These are phyloP conservation scores for Buphagus erythrorhynchus DNA, from an alignment of 2,797 vertebrate genomes.

Conservation along the genomic window DNA sequence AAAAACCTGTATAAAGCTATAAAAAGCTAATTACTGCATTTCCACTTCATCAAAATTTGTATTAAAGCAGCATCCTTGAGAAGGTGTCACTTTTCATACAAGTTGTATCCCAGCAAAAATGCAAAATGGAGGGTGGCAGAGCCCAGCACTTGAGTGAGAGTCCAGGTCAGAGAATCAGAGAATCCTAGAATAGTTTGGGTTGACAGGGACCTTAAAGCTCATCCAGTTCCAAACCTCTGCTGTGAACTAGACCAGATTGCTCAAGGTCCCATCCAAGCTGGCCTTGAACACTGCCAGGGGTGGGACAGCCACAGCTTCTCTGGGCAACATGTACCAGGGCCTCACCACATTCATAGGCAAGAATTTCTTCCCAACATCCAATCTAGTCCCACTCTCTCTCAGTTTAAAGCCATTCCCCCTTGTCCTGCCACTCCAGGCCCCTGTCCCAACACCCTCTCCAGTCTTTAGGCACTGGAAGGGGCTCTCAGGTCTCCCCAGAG, in stretches of 20 bases:
- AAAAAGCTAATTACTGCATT: not conserved
- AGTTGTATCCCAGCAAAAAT: not conserved
- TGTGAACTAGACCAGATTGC: not conserved
- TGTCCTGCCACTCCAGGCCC: not conserved
- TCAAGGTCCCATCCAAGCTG: not conserved
- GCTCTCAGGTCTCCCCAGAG: not conserved
- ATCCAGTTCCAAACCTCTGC: not conserved
- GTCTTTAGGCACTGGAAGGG: not conserved
- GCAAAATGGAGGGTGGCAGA: rapidly evolving
- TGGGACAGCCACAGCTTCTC: not conserved
- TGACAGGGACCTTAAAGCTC: not conserved
- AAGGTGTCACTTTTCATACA: not conserved
- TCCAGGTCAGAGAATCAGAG: not conserved
- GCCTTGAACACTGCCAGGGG: not conserved
- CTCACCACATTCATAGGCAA: not conserved
- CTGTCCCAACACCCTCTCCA: not conserved
- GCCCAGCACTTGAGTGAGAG: not conserved
- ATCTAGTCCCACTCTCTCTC: not conserved
- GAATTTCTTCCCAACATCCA: not conserved
- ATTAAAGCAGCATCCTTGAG: not conserved
- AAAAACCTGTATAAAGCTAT: not conserved
- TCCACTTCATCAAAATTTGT: not conserved
- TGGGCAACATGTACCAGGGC: not conserved
- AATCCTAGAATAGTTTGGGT: not conserved
- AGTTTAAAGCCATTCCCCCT: not conserved